Evolutionary conservation across 2,113 vertebrate species (phyloP).

Genomic region (Mirounga angustirostris): DNA sequence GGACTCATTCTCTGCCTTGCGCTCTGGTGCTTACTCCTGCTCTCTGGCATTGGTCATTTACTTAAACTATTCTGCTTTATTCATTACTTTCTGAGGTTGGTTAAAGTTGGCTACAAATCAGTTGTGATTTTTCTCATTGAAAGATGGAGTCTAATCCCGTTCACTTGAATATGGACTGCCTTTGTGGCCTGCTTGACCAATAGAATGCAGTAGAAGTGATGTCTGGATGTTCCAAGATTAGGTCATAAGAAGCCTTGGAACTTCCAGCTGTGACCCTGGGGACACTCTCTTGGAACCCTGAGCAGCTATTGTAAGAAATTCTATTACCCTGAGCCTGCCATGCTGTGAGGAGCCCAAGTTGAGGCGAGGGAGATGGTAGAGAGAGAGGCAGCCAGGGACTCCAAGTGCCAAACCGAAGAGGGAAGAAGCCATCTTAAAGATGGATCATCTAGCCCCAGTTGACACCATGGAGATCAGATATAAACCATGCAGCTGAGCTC

Average conservation of each 20-base stretch:
- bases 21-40: not conserved
- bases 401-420: not conserved
- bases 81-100: not conserved
- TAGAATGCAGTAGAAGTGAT: not conserved
- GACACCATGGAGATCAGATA: not conserved
- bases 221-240: not conserved
- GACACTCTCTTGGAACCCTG: not conserved
- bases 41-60: not conserved
- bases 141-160: not conserved
- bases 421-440: not conserved
- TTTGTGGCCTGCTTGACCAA: not conserved
- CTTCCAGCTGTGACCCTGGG: not conserved
- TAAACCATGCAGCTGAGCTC: not conserved
- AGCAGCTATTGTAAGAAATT: not conserved
- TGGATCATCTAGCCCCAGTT: not conserved
- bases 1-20: not conserved
- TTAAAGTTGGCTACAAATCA: not conserved
- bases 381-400: not conserved
- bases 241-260: not conserved
- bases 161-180: not conserved
- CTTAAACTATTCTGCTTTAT: not conserved
- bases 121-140: not conserved
- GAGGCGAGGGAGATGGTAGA: not conserved
- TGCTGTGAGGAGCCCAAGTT: not conserved
- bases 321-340: not conserved